Evolutionary conservation across 1,140 invertebrate species (phyloP), one percentile per base, ranked within the genome.

Genomic region (Zelostemma sp.): DNA sequence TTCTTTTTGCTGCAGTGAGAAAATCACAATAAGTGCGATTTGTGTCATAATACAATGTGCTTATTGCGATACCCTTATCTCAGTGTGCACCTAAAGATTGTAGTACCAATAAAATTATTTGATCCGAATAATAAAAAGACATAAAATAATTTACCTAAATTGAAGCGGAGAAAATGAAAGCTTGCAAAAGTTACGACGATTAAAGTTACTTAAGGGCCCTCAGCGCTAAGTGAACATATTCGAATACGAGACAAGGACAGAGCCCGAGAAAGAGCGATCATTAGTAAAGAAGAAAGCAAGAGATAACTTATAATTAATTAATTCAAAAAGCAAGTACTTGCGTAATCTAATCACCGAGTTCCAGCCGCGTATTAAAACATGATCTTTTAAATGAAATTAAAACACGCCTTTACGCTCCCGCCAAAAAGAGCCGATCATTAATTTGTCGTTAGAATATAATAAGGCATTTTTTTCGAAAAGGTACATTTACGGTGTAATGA

Each of bases 321-420:
- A 61, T 58, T 47, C 14, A 51, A 61, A 61, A 46, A 57, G 61
- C 43, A 54, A 31, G 15, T 17, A 21, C 47, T 59, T 58, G 55
- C 58, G 58, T 69, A 63, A 50, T 58, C 66, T 47, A 69, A 35
- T 35, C 33, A 35, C 33, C 11, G n/a, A 6, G 11, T 35, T n/a
- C 11, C 33, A 9, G 11, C 6, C 6, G 6, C n/a, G 2, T n/a
- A 35, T 1, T 11, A 35, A 35, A 11, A 35, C 33, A 35, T 35
- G 33, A 25, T 25, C 21, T 25, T 25, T 25, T 25, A 4, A 4
- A 8, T 25, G 8, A 8, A 25, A 25, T 25, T 25, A 25, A 25
- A 25, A 25, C 21, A 25, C 21, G 21, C 8, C 21, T 25, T 25
- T 25, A 3, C 3, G 21, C 21, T 25, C 21, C 3, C 21, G 21